Evolutionary conservation across 1,140 invertebrate species (phyloP), one percentile per base, ranked within the genome.

Genomic region (Glomeris maerens): DNA sequence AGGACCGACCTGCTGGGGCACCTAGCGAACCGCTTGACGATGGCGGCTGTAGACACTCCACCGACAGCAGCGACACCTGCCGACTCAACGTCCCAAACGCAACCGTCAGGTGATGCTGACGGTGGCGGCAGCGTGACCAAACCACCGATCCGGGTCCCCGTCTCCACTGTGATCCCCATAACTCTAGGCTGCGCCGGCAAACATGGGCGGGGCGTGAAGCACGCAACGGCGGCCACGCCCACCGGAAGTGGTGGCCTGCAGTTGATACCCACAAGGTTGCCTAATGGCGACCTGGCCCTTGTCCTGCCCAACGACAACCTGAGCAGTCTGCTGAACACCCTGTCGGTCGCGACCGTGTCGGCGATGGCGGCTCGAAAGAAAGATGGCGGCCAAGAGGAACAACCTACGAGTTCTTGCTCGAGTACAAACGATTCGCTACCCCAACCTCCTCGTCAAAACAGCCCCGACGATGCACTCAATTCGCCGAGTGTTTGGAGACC

Each of bases 1-100:
- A 78, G 78, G 59, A 75, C 80, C 45, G 73, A 83, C 39, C 71
- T 87, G 2, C 71, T 85, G 51, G 71, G 77, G 52, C 82, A 85
- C 62, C 70, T 89, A 52, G 74, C 78, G 40, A 75, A 74, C 3
- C 84, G 81, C 65, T 72, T 85, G n/a, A 71, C 74, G 0, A 80
- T 82, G 58, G 72, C 83, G 20, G 50, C 29, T 59, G 59, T 47
- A 27, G 60, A 27, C 45, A 55, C 42, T 52, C 46, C 49, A 54
- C 56, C 45, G 7, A 47, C 31, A 14, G 7, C 38, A 36, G 45
- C 7, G 4, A 14, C 5, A 14, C 5, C 45, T 10, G 20, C 45
- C 25, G 25, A 3, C 14, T 4, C 45, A 21, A 27, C 45, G 25
- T 4, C 45, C 25, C 26, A 22, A 10, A 5, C 41, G 5, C 17